phyloP scores from a whole-genome alignment of 2,797 vertebrate species.

The Argentina silus region DNA sequence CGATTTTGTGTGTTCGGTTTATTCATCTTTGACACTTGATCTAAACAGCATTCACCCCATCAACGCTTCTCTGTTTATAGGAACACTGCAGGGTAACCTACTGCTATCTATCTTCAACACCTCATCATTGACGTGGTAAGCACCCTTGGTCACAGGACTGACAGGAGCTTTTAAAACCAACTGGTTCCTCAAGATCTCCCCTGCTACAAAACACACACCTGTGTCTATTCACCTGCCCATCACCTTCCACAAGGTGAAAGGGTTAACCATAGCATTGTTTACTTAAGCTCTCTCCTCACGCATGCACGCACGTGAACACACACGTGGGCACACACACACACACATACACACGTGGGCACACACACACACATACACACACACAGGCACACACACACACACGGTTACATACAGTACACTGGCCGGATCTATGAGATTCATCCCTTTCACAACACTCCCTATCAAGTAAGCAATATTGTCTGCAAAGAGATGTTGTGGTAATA shows the following conservation, averaged over 20 bases:
- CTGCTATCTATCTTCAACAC: background rate
- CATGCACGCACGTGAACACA: background rate
- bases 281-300: background rate
- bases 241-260: background rate
- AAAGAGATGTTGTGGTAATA: background rate
- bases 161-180: constrained; percentile 26
- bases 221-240: constrained; percentile 22
- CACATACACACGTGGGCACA: background rate
- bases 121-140: constrained; percentile 22
- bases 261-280: too few species aligned
- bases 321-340: background rate
- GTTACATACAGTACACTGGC: constrained; percentile 17
- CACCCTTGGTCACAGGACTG: constrained; percentile 16
- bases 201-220: constrained; percentile 28
- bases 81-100: background rate
- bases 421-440: too few species aligned
- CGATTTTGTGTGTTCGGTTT: constrained; percentile 18
- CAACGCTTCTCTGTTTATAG: background rate
- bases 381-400: background rate
- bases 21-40: constrained; percentile 26
- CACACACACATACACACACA: background rate
- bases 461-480: constrained; percentile 22
- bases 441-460: constrained; percentile 26
- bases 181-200: constrained; percentile 42
- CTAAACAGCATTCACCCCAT: constrained; percentile 21